These are phyloP conservation scores for Drosophila melanocephala DNA, from an alignment of 2,888 invertebrate genomes.

Conservation along the genomic window DNA sequence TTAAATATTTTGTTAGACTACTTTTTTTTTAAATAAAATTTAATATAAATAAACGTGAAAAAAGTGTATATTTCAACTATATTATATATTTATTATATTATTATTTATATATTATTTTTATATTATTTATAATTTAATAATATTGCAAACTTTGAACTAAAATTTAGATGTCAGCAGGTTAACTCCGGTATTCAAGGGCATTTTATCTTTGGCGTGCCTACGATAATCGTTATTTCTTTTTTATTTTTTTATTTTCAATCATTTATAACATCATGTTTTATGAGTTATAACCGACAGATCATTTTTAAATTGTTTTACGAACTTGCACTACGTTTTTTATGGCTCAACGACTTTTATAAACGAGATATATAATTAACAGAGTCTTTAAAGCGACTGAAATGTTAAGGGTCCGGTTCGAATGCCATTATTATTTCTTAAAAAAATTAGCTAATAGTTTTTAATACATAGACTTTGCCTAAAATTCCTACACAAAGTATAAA, in stretches of 20 bases:
- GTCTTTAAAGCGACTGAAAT: not conserved
- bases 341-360: not conserved
- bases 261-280: not conserved
- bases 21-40: not conserved
- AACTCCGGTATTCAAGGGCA: not conserved
- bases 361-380: not conserved
- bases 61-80: not conserved
- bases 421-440: not conserved
- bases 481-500: not conserved
- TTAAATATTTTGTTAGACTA: too few species aligned
- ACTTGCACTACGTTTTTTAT: not conserved
- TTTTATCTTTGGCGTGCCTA: too few species aligned
- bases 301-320: not conserved
- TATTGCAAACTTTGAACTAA: not conserved
- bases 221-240: not conserved
- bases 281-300: not conserved
- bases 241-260: not conserved
- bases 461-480: not conserved
- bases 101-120: too few species aligned
- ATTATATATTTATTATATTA: not conserved
- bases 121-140: not conserved
- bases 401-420: not conserved
- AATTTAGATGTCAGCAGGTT: not conserved
- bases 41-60: not conserved
- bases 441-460: not conserved